Percentiles rank a stretch among this genome's conserved stretches.
Evolutionary conservation across 2,797 vertebrate genomes (phyloP).

Genomic region (Pangasius larnaudii): DNA sequence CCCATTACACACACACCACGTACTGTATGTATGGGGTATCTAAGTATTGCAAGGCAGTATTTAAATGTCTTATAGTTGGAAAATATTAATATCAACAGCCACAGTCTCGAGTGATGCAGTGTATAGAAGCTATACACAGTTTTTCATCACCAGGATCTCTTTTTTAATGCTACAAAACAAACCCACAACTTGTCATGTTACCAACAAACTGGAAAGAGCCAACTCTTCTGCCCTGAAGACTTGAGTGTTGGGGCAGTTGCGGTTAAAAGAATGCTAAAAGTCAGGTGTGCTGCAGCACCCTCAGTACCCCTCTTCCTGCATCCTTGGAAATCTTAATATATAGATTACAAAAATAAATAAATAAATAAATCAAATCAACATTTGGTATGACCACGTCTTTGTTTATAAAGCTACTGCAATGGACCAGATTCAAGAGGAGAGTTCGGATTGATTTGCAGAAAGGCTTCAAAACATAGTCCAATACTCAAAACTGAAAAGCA

Average conservation of each 20-base stretch:
- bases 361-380: no score
- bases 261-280: not conserved
- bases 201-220: not conserved
- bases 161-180: not conserved
- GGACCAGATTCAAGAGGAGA: not conserved
- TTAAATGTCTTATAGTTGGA: not conserved
- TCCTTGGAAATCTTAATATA: not conserved
- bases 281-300: not conserved
- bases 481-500: not conserved
- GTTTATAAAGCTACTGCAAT: not conserved
- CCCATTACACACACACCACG: not conserved
- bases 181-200: not conserved
- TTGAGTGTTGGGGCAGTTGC: not conserved
- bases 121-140: not conserved
- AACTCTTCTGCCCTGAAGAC: not conserved
- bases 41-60: not conserved
- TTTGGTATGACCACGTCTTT: not conserved
- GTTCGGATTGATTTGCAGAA: not conserved
- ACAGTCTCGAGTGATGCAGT: not conserved
- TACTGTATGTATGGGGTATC: not conserved
- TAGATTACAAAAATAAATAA: no score
- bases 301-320: no score
- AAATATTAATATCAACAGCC: not conserved
- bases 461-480: not conserved
- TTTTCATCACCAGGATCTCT: not conserved